Conservation (phyloP, 2,113 vertebrate genomes). For the Diglossa brunneiventris region DNA sequence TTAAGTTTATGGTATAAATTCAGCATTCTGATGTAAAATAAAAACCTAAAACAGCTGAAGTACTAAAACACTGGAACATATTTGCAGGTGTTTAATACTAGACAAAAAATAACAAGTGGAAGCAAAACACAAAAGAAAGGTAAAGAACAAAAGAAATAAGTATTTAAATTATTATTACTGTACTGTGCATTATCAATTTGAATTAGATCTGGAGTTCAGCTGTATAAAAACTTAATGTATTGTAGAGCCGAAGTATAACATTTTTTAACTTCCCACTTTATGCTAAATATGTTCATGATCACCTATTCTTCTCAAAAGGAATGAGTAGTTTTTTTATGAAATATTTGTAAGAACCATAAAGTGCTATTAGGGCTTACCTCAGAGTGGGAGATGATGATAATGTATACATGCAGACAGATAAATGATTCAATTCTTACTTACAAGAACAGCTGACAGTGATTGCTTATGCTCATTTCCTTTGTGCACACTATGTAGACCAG, state of each 20-base stretch:
- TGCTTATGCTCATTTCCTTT: conserved; percentile 83
- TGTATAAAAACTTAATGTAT: neutral
- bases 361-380: conserved; percentile 59
- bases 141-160: neutral
- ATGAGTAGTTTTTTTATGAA: conserved; percentile 44
- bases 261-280: neutral
- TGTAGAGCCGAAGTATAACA: neutral
- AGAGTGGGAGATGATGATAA: conserved; percentile 74
- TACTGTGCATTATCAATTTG: neutral
- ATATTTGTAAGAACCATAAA: conserved; percentile 57
- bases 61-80: neutral
- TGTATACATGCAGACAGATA: conserved; percentile 83
- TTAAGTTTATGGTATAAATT: conserved; percentile 33
- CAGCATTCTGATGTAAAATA: neutral
- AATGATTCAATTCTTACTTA: conserved; percentile 88
- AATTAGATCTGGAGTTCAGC: neutral
- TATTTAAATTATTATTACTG: neutral
- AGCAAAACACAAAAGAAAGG: neutral
- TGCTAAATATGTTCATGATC: neutral
- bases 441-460: conserved; percentile 84
- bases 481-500: conserved; percentile 61
- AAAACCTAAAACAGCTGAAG: neutral
- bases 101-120: neutral
- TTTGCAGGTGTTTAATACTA: neutral
- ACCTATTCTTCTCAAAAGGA: neutral